Evolutionary conservation across 2,797 vertebrate genomes (phyloP), one percentile per base, ranked within the genome.

Genomic region (Corythornis leucogaster): DNA sequence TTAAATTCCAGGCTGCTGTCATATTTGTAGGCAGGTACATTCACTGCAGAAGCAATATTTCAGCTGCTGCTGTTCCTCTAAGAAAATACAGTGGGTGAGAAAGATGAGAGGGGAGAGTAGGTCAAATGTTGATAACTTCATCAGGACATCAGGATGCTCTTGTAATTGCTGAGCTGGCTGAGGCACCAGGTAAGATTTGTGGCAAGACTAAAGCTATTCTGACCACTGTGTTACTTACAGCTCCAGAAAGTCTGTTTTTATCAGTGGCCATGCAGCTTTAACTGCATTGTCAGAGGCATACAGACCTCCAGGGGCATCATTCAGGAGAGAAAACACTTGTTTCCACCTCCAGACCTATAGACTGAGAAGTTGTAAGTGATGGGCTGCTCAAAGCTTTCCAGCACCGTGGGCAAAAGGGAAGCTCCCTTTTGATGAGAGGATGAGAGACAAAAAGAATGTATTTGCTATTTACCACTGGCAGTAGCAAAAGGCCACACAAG

Each of bases 1-100:
- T 94, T 92, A 93, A 95, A 94, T 95, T 90, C 89, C 15, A 76
- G 46, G 43, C 11, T 77, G 61, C 54, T 77, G 24, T 40, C 48
- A 63, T 75, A 81, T 90, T 79, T 89, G 54, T 67, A 87, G 54
- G 63, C 62, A 91, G 62, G n/a, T 70, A 45, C 18, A 57, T 51
- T 92, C 89, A 89, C 61, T 76, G 73, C 62, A 89, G n/a, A 87
- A 83, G 12, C 25, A 91, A 13, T 71, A 81, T 87, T 92, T 89
- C 75, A 94, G 51, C n/a, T 51, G 13, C 54, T 78, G 14, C 22
- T 87, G 12, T 69, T 67, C 31, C 16, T 84, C 8, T 61, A 80
- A 80, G 58, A 85, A 85, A 69, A 89, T 24, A 13, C 83, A 88
- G 16, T 31, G 11, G 30, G 30, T 28, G 25, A 84, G 4, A 61